Base-by-base conservation (phyloP, 2,888 invertebrate genomes). In the Ferdinandea cuprea region DNA sequence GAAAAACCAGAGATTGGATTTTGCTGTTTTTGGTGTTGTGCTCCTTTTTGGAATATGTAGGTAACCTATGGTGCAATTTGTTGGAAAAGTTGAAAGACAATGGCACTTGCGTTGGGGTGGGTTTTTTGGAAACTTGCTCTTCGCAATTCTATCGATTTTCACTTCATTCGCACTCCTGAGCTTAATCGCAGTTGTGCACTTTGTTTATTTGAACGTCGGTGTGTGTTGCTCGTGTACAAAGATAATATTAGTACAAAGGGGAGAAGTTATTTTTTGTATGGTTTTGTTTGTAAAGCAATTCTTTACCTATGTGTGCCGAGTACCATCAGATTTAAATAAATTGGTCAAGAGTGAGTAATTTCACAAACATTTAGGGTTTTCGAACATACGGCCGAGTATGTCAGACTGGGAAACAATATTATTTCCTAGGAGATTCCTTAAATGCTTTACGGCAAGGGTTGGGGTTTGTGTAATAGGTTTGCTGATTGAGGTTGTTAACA, bases 51-150 rank as follows among this genome's bases (percentile, higher is more conserved):
- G 9, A n/a, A 42, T 6, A 6, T n/a, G n/a, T n/a, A n/a, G n/a
- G n/a, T n/a, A n/a, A n/a, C n/a, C 25, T 32, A 19, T 44, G n/a
- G 17, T 44, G 68, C 44, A 68, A 68, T 56, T 54, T 46, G 32
- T 56, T 32, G 28, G 19, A 48, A 63, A 52, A 28, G 25, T 42
- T 65, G 50, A 52, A 52, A 40, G 30, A 9, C 52, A 19, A 21
- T 21, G 19, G 42, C 17, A 44, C 15, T 9, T 15, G 6, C n/a
- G 5, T 37, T 15, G 37, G 28, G 17, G 3, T 19, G 52, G 19
- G 40, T 19, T 30, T 0, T 19, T 30, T 0, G 30, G 11, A 7
- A 37, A 37, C n/a, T 28, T 50, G 25, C 25, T 25, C n/a, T n/a
- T n/a, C 25, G 25, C 5, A 8, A 15, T 17, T 65, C 30, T 35